These are phyloP conservation scores for Steinernema feltiae DNA, from an alignment of 1,140 invertebrate genomes.

Conservation along the genomic window DNA sequence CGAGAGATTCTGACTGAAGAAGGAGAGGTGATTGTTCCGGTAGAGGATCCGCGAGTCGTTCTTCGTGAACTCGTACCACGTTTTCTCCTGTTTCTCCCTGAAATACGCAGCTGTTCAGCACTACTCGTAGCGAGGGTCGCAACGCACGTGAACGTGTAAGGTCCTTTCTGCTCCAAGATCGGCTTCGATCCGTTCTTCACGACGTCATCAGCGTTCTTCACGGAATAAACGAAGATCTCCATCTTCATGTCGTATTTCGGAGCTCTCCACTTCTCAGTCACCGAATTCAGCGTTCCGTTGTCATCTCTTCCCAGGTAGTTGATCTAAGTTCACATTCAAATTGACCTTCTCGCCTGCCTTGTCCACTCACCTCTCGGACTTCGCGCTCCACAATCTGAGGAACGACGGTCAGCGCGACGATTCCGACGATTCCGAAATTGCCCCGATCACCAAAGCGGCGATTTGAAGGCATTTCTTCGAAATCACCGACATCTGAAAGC, in stretches of 20 bases:
- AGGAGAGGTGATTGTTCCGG: conserved; percentile 41
- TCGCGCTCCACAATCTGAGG: conserved; percentile 17
- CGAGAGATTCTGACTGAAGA: conserved; percentile 39
- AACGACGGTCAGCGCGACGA: conserved; percentile 20
- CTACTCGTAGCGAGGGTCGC: not conserved
- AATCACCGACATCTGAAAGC: not conserved
- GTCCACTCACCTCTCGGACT: conserved; percentile 21
- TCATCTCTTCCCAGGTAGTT: conserved; percentile 20
- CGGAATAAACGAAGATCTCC: conserved; percentile 33
- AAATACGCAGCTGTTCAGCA: conserved; percentile 23
- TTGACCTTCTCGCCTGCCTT: not conserved
- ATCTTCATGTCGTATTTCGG: conserved; percentile 40
- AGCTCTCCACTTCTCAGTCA: conserved; percentile 37
- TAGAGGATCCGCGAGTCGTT: conserved; percentile 51
- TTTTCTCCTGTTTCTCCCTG: conserved; percentile 39
- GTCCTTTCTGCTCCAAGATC: conserved; percentile 45
- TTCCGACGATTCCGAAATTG: conserved; percentile 19
- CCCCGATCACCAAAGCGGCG: conserved; percentile 11
- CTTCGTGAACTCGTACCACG: conserved; percentile 23
- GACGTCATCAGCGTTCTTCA: conserved; percentile 43
- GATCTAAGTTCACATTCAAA: conserved; percentile 21
- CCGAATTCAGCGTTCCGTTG: conserved; percentile 37
- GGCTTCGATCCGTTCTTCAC: conserved; percentile 44
- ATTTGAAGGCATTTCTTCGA: not conserved
- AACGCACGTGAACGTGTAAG: conserved; percentile 48